These are phyloP conservation scores for Carassius auratus DNA, from an alignment of 2,113 vertebrate species.

Conservation along the genomic window DNA sequence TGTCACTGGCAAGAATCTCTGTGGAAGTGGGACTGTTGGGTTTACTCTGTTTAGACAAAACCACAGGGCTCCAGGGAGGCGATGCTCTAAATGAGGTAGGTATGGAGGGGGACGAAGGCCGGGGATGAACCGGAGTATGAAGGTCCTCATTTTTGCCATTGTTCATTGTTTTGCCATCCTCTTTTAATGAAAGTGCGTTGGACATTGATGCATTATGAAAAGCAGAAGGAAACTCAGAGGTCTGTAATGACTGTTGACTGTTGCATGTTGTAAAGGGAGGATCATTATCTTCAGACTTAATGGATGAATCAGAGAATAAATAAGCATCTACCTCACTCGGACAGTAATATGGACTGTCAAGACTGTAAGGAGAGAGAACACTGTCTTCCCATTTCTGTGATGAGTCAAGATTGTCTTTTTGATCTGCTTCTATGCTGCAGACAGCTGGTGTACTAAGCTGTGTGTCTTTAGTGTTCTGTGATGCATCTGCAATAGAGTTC, in stretches of 20 bases:
- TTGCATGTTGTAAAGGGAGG: neutral
- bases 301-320: slow-evolving; percentile 39
- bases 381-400: slow-evolving; percentile 12
- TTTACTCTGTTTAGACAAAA: slow-evolving; percentile 5
- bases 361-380: slow-evolving; percentile 27
- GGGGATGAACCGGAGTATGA: neutral
- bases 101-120: neutral
- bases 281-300: slow-evolving; percentile 12
- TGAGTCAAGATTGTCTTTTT: slow-evolving; percentile 8
- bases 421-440: neutral
- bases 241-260: neutral
- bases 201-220: neutral
- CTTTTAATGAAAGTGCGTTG: neutral
- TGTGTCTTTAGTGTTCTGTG: slow-evolving; percentile 24
- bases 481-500: neutral
- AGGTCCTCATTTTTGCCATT: neutral
- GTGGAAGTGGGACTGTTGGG: slow-evolving; percentile 44
- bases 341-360: slow-evolving; percentile 45
- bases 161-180: neutral
- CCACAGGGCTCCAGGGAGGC: neutral
- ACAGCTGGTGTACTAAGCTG: neutral
- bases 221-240: neutral
- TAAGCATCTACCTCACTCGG: slow-evolving; percentile 40
- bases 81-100: slow-evolving; percentile 7
- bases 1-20: slow-evolving; percentile 48